Base-by-base conservation (phyloP, 2,113 vertebrate species). In the Albula goreensis region DNA sequence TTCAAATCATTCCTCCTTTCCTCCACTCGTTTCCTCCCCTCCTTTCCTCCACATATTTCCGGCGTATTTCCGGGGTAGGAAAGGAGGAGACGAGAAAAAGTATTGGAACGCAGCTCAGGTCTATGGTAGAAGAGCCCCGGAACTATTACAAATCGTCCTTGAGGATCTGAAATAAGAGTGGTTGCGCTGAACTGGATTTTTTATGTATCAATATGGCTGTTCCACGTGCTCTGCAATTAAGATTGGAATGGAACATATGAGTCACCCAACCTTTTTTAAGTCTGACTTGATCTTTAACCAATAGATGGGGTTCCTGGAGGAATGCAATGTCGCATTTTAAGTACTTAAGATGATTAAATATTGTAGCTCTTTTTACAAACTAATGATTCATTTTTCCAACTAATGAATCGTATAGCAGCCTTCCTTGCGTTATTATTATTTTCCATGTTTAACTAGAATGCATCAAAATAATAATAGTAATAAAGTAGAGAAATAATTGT, bases 161-260 rank as follows among this genome's bases (percentile, higher is more conserved):
- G 51, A 0, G 31, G 31, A 48, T 52, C 51, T 83, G 81, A 3
- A 50, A 83, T 1, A 78, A 60, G 1, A 79, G 78, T 56, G 12
- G 70, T 78, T 22, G 83, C 17, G 48, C n/a, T 85, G n/a, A 85
- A 85, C 8, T 49, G 66, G 41, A 78, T 51, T 83, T 85, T 85
- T 85, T 70, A 78, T 85, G 83, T 50, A 85, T 51, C 50, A 85
- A 25, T 66, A 78, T 85, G 17, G 83, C 83, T 50, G 60, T 60
- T n/a, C 70, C 83, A 17, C 66, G 12, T 66, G 19, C 41, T 70
- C 60, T 85, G 51, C 31, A 41, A 85, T 78, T 51, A 85, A 78
- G 78, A 5, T 56, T 57, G 53, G 49, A 85, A 6, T 85, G 66
- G 51, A 83, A 83, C 48, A 56, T 60, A 15, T 83, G 82, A 41